These are phyloP conservation scores for Monoplex corrugatus DNA, from an alignment of 2,888 invertebrate species.

Conservation along the genomic window DNA sequence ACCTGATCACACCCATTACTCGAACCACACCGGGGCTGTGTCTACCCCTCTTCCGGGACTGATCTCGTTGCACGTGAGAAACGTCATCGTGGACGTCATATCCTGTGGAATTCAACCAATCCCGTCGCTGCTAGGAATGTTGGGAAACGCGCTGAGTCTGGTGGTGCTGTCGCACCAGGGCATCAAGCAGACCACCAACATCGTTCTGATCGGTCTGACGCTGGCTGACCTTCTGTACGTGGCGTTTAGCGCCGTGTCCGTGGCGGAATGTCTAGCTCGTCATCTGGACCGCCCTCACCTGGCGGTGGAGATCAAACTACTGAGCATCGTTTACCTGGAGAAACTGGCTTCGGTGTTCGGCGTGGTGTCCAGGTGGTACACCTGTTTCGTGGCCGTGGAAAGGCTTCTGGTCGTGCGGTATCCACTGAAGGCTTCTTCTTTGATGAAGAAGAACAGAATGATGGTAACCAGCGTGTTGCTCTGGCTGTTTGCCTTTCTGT, in stretches of 20 bases:
- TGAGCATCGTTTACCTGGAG: background rate
- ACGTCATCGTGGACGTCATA: background rate
- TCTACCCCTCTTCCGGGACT: background rate
- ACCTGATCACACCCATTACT: background rate
- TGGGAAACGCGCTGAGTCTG: background rate
- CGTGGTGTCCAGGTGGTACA: background rate
- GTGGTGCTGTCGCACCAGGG: background rate
- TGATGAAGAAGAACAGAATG: slow-evolving; percentile 88
- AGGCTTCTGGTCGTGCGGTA: slow-evolving; percentile 82
- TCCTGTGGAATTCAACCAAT: slow-evolving; percentile 20
- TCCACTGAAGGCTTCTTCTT: slow-evolving; percentile 92
- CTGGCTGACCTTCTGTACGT: background rate
- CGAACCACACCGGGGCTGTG: background rate
- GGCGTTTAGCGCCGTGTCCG: background rate
- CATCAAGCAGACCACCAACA: background rate
- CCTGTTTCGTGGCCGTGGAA: slow-evolving; percentile 71
- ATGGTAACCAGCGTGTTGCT: slow-evolving; percentile 84
- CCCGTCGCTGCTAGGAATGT: background rate
- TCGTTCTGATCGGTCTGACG: background rate
- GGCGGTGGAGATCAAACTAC: background rate
- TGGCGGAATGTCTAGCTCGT: background rate
- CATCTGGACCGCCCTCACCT: background rate
- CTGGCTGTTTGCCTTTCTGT: background rate
- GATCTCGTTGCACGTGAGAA: background rate
- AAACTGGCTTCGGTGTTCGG: background rate